Conservation (phyloP, 2,888 invertebrate genomes). For the Tipula lateralis region DNA sequence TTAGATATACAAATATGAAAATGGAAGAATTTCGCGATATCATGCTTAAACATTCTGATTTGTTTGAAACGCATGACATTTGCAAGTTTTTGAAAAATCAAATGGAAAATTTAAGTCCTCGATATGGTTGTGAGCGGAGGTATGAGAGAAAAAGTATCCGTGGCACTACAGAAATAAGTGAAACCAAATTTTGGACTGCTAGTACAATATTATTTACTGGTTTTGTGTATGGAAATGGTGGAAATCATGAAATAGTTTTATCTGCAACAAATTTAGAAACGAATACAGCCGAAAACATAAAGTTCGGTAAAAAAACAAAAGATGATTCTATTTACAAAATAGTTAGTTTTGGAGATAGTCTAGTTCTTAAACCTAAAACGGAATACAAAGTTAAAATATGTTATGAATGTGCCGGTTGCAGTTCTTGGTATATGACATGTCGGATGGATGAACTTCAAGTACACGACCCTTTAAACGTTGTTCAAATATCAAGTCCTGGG, state of each 20-base stretch:
- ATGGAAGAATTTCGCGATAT: background rate
- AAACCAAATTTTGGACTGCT: background rate
- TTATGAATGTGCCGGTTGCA: background rate
- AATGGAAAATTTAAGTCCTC: background rate
- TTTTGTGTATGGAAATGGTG: background rate
- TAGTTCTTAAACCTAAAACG: background rate
- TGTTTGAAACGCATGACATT: background rate
- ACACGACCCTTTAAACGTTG: background rate
- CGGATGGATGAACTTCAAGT: background rate
- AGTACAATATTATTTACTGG: background rate
- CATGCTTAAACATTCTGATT: background rate
- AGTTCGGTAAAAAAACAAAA: background rate
- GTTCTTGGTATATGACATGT: background rate
- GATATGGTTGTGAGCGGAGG: background rate
- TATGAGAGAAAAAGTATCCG: background rate
- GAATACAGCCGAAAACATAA: background rate
- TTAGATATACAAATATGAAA: background rate
- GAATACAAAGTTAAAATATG: background rate
- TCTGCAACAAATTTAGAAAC: background rate
- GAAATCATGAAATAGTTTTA: background rate
- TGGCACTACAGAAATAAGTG: background rate
- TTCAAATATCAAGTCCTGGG: background rate
- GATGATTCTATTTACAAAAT: background rate
- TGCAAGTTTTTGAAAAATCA: background rate
- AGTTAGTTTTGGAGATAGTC: background rate